These are phyloP conservation scores for Eristalis pertinax DNA, from an alignment of 2,888 invertebrate species.

Conservation along the genomic window DNA sequence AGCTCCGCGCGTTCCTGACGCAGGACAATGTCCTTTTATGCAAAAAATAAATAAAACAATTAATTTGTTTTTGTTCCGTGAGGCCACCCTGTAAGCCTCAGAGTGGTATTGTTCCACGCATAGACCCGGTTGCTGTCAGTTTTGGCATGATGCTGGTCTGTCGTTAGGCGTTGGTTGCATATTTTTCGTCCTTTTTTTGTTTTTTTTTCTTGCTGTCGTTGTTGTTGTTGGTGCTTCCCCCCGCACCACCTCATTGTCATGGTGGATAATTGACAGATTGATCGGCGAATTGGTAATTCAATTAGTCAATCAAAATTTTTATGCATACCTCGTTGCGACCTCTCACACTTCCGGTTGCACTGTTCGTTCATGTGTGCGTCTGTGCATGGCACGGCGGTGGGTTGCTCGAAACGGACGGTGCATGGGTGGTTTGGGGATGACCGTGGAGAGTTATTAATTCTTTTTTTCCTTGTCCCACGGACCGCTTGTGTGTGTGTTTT, in stretches of 20 bases:
- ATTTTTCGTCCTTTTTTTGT: background rate
- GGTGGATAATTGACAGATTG: constrained; percentile 76
- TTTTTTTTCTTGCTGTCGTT: too few species aligned
- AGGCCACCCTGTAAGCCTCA: constrained; percentile 62
- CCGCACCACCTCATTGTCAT: constrained; percentile 70
- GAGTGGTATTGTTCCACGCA: constrained; percentile 66
- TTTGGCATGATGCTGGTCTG: background rate
- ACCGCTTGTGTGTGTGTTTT: background rate
- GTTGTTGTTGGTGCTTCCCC: background rate
- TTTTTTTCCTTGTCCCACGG: constrained; percentile 8
- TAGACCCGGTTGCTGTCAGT: constrained; percentile 38
- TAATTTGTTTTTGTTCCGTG: constrained; percentile 37
- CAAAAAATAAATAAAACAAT: constrained; percentile 56
- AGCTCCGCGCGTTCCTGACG: background rate
- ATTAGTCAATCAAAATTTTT: constrained; percentile 75
- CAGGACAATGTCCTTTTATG: background rate
- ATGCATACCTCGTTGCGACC: constrained; percentile 55
- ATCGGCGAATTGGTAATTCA: constrained; percentile 76
- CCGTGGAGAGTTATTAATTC: constrained; percentile 59
- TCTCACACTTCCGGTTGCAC: constrained; percentile 24
- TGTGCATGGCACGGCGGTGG: constrained; percentile 1
- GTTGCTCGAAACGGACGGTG: constrained; percentile 5
- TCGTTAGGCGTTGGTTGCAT: constrained; percentile 50
- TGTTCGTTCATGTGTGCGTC: constrained; percentile 47
- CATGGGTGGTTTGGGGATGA: background rate